These are phyloP conservation scores for Siphlonurus alternatus DNA, from an alignment of 2,888 invertebrate genomes.

Conservation along the genomic window DNA sequence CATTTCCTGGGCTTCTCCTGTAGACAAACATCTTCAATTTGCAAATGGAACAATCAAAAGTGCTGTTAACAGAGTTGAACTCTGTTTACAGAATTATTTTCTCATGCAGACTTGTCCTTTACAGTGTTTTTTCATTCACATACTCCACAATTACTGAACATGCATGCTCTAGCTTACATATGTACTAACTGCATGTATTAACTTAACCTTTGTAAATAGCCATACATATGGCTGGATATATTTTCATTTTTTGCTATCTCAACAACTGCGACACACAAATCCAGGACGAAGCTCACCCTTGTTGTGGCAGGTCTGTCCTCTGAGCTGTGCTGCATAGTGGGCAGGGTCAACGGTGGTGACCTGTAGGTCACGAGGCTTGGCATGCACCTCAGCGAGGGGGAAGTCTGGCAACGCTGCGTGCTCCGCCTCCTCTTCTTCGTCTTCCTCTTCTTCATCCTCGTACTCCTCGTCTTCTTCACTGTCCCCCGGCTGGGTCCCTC, in stretches of 20 bases:
- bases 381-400: background rate
- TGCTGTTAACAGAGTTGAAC: no score
- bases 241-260: no score
- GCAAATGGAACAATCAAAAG: no score
- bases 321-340: background rate
- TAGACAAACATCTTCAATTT: no score
- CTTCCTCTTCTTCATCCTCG: conserved; percentile 1
- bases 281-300: background rate
- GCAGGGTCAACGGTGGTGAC: background rate
- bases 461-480: conserved; percentile 6
- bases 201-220: no score
- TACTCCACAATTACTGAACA: no score
- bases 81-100: no score
- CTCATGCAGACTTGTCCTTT: no score
- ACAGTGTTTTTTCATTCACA: no score
- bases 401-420: background rate
- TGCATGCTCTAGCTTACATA: no score
- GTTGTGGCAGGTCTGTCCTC: background rate
- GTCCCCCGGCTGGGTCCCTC: background rate
- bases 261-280: background rate
- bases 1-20: background rate
- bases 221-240: no score
- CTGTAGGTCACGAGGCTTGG: background rate
- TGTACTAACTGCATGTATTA: no score
- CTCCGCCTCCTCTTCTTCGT: conserved; percentile 5